Evolutionary conservation across 2,888 invertebrate genomes (phyloP), one percentile per base, ranked within the genome.

Genomic region (Athalia rosae): DNA sequence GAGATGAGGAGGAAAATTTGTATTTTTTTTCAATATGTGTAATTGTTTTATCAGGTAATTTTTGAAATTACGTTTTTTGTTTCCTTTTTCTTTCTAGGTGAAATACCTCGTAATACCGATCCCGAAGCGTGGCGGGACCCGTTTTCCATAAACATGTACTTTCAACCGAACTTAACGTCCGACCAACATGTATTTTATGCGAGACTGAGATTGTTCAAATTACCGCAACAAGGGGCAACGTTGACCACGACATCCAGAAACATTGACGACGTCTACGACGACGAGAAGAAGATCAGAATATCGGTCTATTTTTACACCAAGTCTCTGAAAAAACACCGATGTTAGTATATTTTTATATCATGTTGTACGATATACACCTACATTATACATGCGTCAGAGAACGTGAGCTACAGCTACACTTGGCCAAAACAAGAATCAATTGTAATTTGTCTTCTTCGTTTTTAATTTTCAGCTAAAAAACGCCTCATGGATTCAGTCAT

Each of bases 241-340:
- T 83, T 79, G 43, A 79, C 88, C 79, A 79, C 83, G 78, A 73
- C 77, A 50, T 66, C 77, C 56, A 76, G 76, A 28, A 77, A 67
- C 41, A 82, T 82, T 28, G 76, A 80, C 78, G 84, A 85, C 48
- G 86, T 85, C 58, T 86, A 89, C 15, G 90, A 90, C 64, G 92
- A 92, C 43, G 93, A 93, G 63, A 92, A 91, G 83, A 90, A 92
- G 80, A 90, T 93, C 76, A 89, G 92, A 79, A 91, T 93, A 78
- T 92, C 93, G 0, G 90, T 93, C 67, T 93, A 92, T 81, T 92
- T 92, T 89, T 93, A 93, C 84, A 92, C 92, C 3, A 91, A 91
- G 77, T 90, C 92, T 0, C 83, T 92, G 76, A 92, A 91, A 82
- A 92, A 91, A 83, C 91, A 92, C 82, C 90, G 91, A 89, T 91